Evolutionary conservation across 2,797 vertebrate genomes (phyloP).

Genomic region (Smutsia temminckii): DNA sequence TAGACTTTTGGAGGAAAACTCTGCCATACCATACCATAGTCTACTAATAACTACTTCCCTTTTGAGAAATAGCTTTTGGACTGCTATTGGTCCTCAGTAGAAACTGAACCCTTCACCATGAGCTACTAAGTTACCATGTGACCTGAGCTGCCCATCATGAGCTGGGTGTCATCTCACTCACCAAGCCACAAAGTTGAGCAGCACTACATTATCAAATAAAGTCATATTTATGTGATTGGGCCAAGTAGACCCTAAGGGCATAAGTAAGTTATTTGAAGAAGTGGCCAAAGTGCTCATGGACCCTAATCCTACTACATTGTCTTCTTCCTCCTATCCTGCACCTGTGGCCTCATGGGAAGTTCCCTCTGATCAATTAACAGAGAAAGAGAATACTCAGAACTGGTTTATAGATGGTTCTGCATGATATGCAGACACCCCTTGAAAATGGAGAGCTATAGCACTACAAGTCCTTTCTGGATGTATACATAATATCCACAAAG

Average conservation of each 20-base stretch:
- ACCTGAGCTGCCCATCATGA: not conserved
- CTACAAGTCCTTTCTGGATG: not conserved
- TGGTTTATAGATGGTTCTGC: not conserved
- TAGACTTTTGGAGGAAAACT: not conserved
- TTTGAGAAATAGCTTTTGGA: not conserved
- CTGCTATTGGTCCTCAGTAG: not conserved
- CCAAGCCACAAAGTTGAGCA: not conserved
- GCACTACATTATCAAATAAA: not conserved
- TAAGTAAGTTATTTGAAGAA: not conserved
- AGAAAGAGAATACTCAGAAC: not conserved
- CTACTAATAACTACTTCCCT: not conserved
- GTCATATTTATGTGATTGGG: not conserved
- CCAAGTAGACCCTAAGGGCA: not conserved
- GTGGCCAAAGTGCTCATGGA: not conserved
- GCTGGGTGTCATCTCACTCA: not conserved
- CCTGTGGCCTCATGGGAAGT: not conserved
- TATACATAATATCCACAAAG: not conserved
- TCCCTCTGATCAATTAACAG: not conserved
- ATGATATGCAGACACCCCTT: not conserved
- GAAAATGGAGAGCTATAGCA: not conserved
- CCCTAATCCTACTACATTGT: not conserved
- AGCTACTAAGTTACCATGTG: not conserved
- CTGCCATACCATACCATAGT: not conserved
- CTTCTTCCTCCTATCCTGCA: not conserved
- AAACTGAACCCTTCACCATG: not conserved